Conservation (phyloP, 2,888 invertebrate genomes). For the Sepiola atlantica region DNA sequence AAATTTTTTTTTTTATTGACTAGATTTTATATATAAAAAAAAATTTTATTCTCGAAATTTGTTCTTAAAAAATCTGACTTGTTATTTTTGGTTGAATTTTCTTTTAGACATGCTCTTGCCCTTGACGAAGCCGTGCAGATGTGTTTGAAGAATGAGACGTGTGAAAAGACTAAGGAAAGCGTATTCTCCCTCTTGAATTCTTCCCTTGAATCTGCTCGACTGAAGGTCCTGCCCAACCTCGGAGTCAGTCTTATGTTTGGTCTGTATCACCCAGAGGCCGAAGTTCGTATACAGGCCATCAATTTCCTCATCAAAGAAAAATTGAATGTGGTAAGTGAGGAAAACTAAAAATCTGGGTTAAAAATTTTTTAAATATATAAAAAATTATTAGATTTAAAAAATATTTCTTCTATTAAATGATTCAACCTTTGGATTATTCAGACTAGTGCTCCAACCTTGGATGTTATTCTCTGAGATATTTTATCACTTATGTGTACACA, state of each 20-base stretch:
- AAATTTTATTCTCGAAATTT: no score
- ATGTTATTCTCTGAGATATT: no score
- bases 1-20: no score
- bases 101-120: conserved; percentile 59
- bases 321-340: conserved; percentile 76
- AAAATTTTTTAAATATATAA: not conserved
- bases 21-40: no score
- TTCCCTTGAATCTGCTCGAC: conserved; percentile 65
- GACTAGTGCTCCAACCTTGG: no score
- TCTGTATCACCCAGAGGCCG: conserved; percentile 83
- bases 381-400: no score
- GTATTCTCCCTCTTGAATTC: conserved; percentile 65
- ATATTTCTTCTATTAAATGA: no score
- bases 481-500: no score
- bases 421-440: no score
- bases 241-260: conserved; percentile 79
- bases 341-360: no score
- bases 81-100: not conserved
- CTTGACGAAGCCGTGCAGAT: conserved; percentile 61
- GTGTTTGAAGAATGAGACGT: conserved; percentile 52
- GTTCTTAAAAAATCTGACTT: no score
- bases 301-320: conserved; percentile 78
- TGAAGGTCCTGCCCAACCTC: conserved; percentile 62
- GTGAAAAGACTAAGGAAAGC: conserved; percentile 52
- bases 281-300: conserved; percentile 82